Evolutionary conservation across 2,113 vertebrate species (phyloP).

Genomic region (Takifugu flavidus): DNA sequence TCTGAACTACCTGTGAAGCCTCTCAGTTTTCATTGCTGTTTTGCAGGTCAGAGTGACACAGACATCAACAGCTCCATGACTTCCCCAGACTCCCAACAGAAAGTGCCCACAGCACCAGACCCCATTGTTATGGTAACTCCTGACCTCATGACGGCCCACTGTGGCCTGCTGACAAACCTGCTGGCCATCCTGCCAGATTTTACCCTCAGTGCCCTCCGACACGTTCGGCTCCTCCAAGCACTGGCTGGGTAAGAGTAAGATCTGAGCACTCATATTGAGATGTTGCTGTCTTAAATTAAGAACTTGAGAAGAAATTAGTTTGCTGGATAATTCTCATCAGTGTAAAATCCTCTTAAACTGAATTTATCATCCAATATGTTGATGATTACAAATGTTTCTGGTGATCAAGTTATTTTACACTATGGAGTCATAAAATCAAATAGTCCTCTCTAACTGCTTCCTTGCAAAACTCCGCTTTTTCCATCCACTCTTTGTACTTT

Average conservation of each 20-base stretch:
- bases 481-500: constrained; percentile 26
- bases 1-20: too few species aligned
- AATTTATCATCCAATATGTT: too few species aligned
- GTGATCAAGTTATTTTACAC: too few species aligned
- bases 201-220: constrained; percentile 76
- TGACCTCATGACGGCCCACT: constrained; percentile 83
- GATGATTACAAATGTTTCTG: too few species aligned
- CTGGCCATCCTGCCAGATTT: constrained; percentile 80
- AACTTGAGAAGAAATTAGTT: too few species aligned
- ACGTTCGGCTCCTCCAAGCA: constrained; percentile 75
- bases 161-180: constrained; percentile 85
- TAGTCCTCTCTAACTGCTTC: not conserved
- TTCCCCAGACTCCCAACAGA: constrained; percentile 65
- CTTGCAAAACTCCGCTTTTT: constrained; percentile 5
- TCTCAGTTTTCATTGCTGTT: constrained; percentile 15
- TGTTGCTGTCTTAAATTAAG: too few species aligned
- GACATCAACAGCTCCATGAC: constrained; percentile 70
- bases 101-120: constrained; percentile 58
- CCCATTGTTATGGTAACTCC: constrained; percentile 81
- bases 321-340: too few species aligned
- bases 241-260: constrained; percentile 79
- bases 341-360: too few species aligned
- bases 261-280: not conserved
- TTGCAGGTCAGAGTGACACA: constrained; percentile 82
- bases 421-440: not conserved